Conservation (phyloP, 2,888 invertebrate species). For the Polyploca ridens region DNA sequence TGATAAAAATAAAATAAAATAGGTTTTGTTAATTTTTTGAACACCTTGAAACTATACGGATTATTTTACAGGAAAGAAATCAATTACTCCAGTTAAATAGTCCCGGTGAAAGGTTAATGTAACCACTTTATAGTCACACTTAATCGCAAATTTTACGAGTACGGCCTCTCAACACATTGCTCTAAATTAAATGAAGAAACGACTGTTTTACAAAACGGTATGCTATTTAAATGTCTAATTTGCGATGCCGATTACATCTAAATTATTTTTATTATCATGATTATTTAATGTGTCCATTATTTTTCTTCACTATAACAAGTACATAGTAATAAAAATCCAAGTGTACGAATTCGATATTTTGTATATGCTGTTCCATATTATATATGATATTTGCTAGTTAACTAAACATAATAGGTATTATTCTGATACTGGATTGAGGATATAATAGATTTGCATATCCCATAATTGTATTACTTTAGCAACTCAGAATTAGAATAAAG, state of each 20-base stretch:
- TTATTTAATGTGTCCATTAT: not conserved
- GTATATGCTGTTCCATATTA: too few relatives aligned
- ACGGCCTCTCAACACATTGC: constrained; percentile 56
- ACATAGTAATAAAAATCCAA: too few relatives aligned
- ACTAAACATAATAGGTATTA: too few relatives aligned
- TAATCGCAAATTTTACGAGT: constrained; percentile 60
- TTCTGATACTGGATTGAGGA: too few relatives aligned
- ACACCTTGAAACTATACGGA: constrained; percentile 28
- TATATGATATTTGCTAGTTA: too few relatives aligned
- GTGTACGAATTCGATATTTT: too few relatives aligned
- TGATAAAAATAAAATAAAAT: not conserved
- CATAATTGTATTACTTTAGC: too few relatives aligned
- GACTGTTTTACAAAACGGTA: constrained; percentile 13
- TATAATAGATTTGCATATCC: too few relatives aligned
- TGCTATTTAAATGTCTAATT: not conserved
- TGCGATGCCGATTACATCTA: not conserved
- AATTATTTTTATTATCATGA: not conserved
- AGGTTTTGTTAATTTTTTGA: constrained; percentile 2
- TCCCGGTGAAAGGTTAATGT: constrained; percentile 73
- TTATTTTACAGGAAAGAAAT: constrained; percentile 55
- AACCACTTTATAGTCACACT: constrained; percentile 67
- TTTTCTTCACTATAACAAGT: constrained; percentile 10
- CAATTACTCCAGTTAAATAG: constrained; percentile 67
- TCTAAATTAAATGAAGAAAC: constrained; percentile 71
- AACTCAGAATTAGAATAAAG: too few relatives aligned